Base-by-base conservation (phyloP, 2,113 vertebrate species). In the Athene noctua region DNA sequence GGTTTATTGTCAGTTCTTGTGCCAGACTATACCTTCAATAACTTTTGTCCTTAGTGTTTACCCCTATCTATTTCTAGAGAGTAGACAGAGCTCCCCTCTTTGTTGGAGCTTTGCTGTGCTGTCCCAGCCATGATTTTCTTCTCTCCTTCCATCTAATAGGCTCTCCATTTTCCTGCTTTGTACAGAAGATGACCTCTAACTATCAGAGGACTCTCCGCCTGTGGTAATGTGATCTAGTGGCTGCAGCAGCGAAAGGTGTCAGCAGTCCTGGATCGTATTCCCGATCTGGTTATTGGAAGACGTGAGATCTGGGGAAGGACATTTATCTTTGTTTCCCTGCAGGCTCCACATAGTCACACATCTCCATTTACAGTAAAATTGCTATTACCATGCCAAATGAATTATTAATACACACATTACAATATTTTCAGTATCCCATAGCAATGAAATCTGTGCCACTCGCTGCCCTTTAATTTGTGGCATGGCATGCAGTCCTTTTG, bases 151-250 rank as follows among this genome's bases (percentile, higher is more conserved):
- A 14, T 71, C 7, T 44, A 13, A 18, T 34, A 70, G 44, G 36
- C 29, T 91, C 40, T 82, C 61, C 12, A 5, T 96, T 93, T 85
- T 72, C 58, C 62, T 70, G 16, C 38, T 74, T 55, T 3, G 5
- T 91, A 10, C 63, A 58, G 74, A 63, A 83, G 71, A 70, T 97
- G 95, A 95, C 97, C 95, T 96, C 80, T 87, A 95, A n/a, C 0
- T 3, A 66, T 84, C n/a, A 54, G 71, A 82, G 78, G 70, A 92
- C 80, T 92, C 63, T 78, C 61, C 1, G 47, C 34, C 80, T 62
- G 34, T 65, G 66, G 80, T 92, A 95, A 91, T 77, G 70, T 92
- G 95, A 97, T 94, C 91, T 70, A 42, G 77, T 79, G 92, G 58
- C 68, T 92, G 95, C 90, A 84, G 88, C 80, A 90, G 68, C 58